Evolutionary conservation across 2,797 vertebrate species (phyloP).

Genomic region (Labeo calbasu): DNA sequence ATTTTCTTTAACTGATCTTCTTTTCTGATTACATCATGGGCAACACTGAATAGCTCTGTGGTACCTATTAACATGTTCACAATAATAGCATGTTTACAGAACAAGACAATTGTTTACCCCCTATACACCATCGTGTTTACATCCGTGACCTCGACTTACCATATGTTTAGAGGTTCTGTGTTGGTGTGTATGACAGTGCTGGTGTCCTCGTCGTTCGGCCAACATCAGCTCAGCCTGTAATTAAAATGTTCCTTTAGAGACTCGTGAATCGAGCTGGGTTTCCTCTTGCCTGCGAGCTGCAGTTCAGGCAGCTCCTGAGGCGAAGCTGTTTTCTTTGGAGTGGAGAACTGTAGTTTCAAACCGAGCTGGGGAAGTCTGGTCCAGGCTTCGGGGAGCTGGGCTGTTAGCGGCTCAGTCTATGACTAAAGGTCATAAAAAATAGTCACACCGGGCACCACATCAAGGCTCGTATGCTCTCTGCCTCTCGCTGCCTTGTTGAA

Average conservation of each 20-base stretch:
- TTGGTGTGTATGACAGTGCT: conserved; percentile 5
- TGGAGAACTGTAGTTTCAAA: conserved; percentile 44
- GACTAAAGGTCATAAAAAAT: conserved; percentile 31
- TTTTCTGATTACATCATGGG: background rate
- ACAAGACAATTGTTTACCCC: conserved; percentile 13
- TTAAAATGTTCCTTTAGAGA: conserved; percentile 60
- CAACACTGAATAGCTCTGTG: background rate
- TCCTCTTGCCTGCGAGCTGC: conserved; percentile 33
- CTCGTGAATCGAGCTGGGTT: conserved; percentile 51
- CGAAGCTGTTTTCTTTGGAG: conserved; percentile 57
- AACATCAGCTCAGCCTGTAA: conserved; percentile 51
- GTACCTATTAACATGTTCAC: background rate
- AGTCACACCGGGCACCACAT: conserved; percentile 18
- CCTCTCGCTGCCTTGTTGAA: background rate
- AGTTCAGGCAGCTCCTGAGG: conserved; percentile 40
- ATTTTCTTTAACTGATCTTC: too few relatives aligned
- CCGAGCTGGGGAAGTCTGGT: conserved; percentile 13
- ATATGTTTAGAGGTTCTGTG: conserved; percentile 1
- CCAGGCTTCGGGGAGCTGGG: conserved; percentile 8
- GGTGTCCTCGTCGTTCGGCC: conserved; percentile 31
- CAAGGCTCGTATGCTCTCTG: background rate
- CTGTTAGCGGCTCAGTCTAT: conserved; percentile 14
- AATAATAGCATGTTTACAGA: conserved; percentile 12
- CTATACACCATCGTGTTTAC: background rate
- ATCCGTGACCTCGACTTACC: background rate